Percentiles rank a stretch among this genome's conserved stretches.
Evolutionary conservation across 2,888 invertebrate genomes (phyloP).

Genomic region (Sphaeridia pumilis): DNA sequence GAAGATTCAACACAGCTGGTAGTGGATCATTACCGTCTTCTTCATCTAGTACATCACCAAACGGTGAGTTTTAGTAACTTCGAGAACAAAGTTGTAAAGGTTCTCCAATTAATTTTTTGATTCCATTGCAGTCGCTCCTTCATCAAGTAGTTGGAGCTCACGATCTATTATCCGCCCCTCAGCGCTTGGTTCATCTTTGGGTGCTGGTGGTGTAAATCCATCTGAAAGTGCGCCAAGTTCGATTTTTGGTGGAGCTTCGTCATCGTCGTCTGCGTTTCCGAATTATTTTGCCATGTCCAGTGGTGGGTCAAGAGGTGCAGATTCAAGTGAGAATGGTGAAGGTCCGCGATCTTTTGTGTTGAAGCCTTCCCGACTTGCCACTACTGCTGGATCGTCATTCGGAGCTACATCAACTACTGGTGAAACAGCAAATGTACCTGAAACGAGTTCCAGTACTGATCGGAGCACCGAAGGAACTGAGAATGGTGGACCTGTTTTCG

Average conservation of each 20-base stretch:
- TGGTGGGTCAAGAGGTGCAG: not conserved
- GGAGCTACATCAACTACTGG: not conserved
- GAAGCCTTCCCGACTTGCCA: conserved; percentile 10
- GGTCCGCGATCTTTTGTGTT: conserved; percentile 9
- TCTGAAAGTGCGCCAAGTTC: not conserved
- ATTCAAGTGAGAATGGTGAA: not conserved
- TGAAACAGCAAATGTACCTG: not conserved
- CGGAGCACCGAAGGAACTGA: too few relatives aligned
- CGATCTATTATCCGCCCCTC: conserved; percentile 17
- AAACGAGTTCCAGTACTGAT: not conserved
- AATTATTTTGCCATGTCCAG: conserved; percentile 12
- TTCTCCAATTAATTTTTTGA: too few relatives aligned
- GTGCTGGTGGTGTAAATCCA: not conserved
- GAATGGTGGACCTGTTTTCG: not conserved
- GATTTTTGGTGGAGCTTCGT: too few relatives aligned
- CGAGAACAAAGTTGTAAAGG: too few relatives aligned
- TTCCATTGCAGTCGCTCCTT: too few relatives aligned
- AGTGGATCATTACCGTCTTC: too few relatives aligned
- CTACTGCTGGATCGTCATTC: conserved; percentile 5
- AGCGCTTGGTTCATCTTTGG: conserved; percentile 1
- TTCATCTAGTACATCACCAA: too few relatives aligned
- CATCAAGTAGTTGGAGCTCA: too few relatives aligned
- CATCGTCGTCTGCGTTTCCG: too few relatives aligned
- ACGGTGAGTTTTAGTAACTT: too few relatives aligned
- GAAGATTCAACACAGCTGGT: not conserved